Conservation (phyloP, 2,888 invertebrate species). For the Rhimphoctona megacephalus region DNA sequence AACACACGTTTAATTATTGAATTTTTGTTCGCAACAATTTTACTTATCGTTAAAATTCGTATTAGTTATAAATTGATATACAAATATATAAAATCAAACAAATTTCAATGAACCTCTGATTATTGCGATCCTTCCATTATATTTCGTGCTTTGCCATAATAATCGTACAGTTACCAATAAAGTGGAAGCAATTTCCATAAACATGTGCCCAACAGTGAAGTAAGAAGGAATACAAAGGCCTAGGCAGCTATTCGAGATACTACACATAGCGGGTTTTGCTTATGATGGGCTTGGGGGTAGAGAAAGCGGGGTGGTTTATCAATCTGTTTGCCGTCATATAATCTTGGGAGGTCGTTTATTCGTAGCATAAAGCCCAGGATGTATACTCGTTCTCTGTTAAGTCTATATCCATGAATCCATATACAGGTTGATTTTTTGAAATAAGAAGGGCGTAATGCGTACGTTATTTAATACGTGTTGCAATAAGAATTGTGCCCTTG, state of each 20-base stretch:
- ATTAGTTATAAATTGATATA: neutral
- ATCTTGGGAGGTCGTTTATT: constrained; percentile 64
- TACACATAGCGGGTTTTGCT: constrained; percentile 30
- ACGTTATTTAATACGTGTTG: neutral
- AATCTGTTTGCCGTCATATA: constrained; percentile 65
- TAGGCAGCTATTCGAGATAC: constrained; percentile 11
- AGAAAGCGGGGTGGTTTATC: constrained; percentile 55
- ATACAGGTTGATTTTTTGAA: neutral
- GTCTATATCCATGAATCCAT: neutral
- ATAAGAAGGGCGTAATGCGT: neutral
- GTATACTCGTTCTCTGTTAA: constrained; percentile 10
- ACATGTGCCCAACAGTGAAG: constrained; percentile 24
- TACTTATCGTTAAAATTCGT: neutral
- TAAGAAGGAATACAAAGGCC: constrained; percentile 30
- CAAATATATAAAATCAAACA: constrained; percentile 1
- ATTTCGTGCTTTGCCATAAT: constrained; percentile 56
- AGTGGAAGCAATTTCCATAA: constrained; percentile 63
- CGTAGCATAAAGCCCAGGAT: constrained; percentile 49
- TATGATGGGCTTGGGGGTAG: constrained; percentile 27
- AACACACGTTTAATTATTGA: constrained; percentile 49
- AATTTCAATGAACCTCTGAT: constrained; percentile 20
- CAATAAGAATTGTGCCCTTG: neutral
- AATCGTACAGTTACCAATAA: constrained; percentile 60
- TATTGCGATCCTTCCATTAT: constrained; percentile 19
- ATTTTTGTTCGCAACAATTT: constrained; percentile 43